Evolutionary conservation across 2,797 vertebrate species (phyloP), one percentile per base, ranked within the genome.

Genomic region (Microhierax caerulescens): DNA sequence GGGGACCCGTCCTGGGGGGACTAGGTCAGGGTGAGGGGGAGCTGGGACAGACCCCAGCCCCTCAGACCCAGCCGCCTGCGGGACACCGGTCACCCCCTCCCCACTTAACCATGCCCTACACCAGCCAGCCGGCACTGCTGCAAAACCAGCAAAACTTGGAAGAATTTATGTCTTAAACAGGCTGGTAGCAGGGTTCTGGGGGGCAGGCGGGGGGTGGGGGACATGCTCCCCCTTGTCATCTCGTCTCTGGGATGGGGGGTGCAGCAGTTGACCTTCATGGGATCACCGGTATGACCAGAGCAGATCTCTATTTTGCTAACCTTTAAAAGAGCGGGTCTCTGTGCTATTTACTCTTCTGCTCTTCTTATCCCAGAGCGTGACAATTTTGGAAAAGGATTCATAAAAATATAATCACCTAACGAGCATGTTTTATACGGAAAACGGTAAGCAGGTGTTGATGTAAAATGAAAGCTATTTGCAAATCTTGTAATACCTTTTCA

Each of bases 381-480:
- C 88, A 45, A 20, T 82, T 90, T 36, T 23, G 59, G 88, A 37
- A 75, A 72, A 91, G 56, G 56, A 48, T 78, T 60, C 25, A 8
- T 85, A 69, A 88, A 93, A 80, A 79, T 56, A 84, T 84, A 30
- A 90, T 79, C 39, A 22, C 64, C 54, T 25, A 56, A 80, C 17
- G 51, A 57, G 65, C 28, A 10, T 91, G 32, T 89, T 68, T 87
- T 72, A 50, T 41, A 27, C 63, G 59, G 90, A 90, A 94, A 96
- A 64, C 3, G 65, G 73, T 37, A 80, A 96, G 81, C 81, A 81
- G 83, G 65, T 88, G 78, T 21, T 78, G 86, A 23, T 88, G 80
- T 84, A 88, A 93, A 93, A 84, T 39, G 77, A 95, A 95, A 86
- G 45, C 72, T 60, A 60, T 82, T 64, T 87, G 37, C 53, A 82